These are phyloP conservation scores for Drosophila ustulata DNA, from an alignment of 2,888 invertebrate genomes.

Conservation along the genomic window DNA sequence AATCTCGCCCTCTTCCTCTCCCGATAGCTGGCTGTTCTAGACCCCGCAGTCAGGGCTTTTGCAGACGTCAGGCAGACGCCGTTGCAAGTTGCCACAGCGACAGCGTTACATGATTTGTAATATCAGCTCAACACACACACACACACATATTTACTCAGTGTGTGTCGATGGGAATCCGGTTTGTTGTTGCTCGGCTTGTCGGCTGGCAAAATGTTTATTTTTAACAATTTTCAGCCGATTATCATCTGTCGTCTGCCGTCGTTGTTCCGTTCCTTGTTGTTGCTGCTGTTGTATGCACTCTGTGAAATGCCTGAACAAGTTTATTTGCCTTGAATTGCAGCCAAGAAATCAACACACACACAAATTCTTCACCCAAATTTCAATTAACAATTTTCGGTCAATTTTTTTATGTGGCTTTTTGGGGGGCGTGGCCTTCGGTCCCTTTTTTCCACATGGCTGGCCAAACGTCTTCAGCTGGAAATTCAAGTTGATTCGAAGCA, in stretches of 20 bases:
- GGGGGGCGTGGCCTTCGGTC: neutral
- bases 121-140: constrained; percentile 64
- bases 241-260: constrained; percentile 71
- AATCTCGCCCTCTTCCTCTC: neutral
- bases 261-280: constrained; percentile 12
- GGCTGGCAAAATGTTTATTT: constrained; percentile 64
- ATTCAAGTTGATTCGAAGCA: constrained; percentile 26
- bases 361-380: constrained; percentile 12
- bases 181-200: constrained; percentile 37
- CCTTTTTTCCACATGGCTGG: constrained; percentile 26
- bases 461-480: constrained; percentile 29
- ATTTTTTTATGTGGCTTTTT: neutral
- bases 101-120: constrained; percentile 78
- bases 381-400: constrained; percentile 9
- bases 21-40: neutral
- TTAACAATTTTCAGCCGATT: constrained; percentile 70
- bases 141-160: constrained; percentile 13
- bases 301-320: constrained; percentile 44
- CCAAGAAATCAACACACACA: constrained; percentile 30
- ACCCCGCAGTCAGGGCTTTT: constrained; percentile 17
- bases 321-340: constrained; percentile 66
- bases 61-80: constrained; percentile 75
- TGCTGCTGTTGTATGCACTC: constrained; percentile 46
- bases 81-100: constrained; percentile 37
- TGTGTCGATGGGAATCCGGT: constrained; percentile 60